Percentiles rank a stretch among this genome's conserved stretches.
phyloP scores from a whole-genome alignment of 2,888 invertebrate genomes.

The Pseudoips prasinana region DNA sequence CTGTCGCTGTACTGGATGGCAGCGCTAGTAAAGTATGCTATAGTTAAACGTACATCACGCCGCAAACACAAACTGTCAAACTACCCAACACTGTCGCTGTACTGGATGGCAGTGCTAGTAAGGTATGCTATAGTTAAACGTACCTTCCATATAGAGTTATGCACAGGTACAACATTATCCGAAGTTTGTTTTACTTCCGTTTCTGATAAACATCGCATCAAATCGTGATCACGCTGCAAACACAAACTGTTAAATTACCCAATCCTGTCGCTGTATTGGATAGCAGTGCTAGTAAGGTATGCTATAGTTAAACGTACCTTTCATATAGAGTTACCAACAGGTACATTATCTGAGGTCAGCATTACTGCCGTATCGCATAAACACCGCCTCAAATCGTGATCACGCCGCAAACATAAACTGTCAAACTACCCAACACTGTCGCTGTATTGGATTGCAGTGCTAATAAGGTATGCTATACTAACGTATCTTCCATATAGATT shows the following conservation, averaged over 20 bases:
- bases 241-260: slow-evolving; percentile 93
- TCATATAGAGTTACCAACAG: no score
- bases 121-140: no score
- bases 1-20: slow-evolving; percentile 94
- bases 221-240: slow-evolving; percentile 92
- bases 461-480: slow-evolving; percentile 76
- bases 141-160: no score
- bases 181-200: slow-evolving; percentile 93
- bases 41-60: no score
- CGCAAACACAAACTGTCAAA: slow-evolving; percentile 92
- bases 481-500: no score
- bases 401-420: slow-evolving; percentile 91
- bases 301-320: no score
- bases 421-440: slow-evolving; percentile 94
- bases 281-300: slow-evolving; percentile 88
- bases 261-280: slow-evolving; percentile 95
- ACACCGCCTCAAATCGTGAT: slow-evolving; percentile 93
- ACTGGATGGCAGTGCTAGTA: no score
- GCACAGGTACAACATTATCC: no score
- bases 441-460: slow-evolving; percentile 95
- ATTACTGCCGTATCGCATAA: slow-evolving; percentile 90
- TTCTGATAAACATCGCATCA: slow-evolving; percentile 92
- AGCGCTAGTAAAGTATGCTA: slow-evolving; percentile 83
- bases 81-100: slow-evolving; percentile 95
- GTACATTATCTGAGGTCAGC: no score